Evolutionary conservation across 2,888 invertebrate species (phyloP).

Genomic region (Drosophila limbata): DNA sequence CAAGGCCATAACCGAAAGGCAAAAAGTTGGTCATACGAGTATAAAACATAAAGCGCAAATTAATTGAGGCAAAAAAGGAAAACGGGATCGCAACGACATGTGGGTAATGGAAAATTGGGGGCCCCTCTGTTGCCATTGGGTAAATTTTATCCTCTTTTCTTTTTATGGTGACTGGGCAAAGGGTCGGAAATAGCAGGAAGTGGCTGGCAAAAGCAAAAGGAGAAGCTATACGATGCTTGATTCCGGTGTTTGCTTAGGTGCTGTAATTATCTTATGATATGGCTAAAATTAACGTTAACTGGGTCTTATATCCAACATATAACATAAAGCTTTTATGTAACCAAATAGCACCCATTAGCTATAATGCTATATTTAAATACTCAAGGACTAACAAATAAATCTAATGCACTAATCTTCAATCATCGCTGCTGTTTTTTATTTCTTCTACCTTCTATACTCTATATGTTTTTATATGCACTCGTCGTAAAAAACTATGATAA

Average conservation of each 20-base stretch:
- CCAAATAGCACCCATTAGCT: not conserved
- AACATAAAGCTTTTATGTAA: constrained; percentile 19
- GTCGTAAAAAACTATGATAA: no score
- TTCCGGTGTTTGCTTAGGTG: constrained; percentile 58
- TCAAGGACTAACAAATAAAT: not conserved
- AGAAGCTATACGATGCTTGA: constrained; percentile 45
- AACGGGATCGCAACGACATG: constrained; percentile 20
- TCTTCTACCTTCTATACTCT: not conserved
- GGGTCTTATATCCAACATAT: not conserved
- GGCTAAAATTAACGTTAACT: constrained; percentile 14
- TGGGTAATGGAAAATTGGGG: constrained; percentile 36
- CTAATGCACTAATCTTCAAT: not conserved
- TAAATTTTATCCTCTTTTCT: constrained; percentile 29
- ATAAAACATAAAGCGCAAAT: constrained; percentile 76
- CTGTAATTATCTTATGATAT: constrained; percentile 54
- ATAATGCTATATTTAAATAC: not conserved
- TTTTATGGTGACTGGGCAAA: constrained; percentile 57
- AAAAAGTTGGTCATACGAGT: constrained; percentile 58
- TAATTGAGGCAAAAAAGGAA: constrained; percentile 67
- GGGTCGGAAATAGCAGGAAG: constrained; percentile 69
- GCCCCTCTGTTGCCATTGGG: constrained; percentile 38
- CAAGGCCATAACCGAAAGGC: constrained; percentile 57
- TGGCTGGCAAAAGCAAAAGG: constrained; percentile 36
- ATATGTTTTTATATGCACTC: no score
- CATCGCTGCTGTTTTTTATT: not conserved